Conservation (phyloP, 2,113 vertebrate genomes). For the Megaptera novaeangliae region DNA sequence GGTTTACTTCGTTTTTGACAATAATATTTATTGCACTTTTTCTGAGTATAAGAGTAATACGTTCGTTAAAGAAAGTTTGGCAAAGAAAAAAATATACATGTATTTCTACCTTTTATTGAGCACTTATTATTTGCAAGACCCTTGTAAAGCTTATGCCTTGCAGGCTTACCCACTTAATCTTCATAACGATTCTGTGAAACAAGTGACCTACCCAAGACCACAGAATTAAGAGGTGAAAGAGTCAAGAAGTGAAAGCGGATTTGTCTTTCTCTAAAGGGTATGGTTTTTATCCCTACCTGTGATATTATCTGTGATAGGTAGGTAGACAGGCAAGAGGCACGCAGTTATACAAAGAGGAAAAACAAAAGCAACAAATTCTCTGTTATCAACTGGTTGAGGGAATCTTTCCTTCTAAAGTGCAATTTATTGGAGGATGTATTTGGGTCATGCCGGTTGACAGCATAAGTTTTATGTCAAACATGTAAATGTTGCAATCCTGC, state of each 20-base stretch:
- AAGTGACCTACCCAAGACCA: not conserved
- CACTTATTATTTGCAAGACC: conserved; percentile 52
- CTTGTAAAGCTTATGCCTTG: conserved; percentile 47
- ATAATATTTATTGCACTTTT: conserved; percentile 34
- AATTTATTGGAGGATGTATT: not conserved
- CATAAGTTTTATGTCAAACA: not conserved
- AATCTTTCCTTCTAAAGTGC: not conserved
- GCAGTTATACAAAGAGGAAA: not conserved
- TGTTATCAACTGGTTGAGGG: not conserved
- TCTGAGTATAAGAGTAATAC: not conserved
- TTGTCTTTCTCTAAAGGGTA: not conserved
- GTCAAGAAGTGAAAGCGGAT: not conserved
- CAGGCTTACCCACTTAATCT: conserved; percentile 25
- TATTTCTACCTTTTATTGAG: conserved; percentile 38
- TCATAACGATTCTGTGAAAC: not conserved
- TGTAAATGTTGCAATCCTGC: not conserved
- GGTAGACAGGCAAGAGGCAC: not conserved
- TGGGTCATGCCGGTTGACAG: not conserved
- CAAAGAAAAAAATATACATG: not conserved
- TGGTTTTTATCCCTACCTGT: not conserved
- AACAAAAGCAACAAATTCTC: not conserved
- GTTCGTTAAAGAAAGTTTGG: conserved; percentile 54
- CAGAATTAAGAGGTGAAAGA: not conserved
- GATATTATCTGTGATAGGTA: not conserved
- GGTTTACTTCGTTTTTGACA: conserved; percentile 38